Evolutionary conservation across 2,888 invertebrate genomes (phyloP).

Genomic region (Drosophila melanocephala): DNA sequence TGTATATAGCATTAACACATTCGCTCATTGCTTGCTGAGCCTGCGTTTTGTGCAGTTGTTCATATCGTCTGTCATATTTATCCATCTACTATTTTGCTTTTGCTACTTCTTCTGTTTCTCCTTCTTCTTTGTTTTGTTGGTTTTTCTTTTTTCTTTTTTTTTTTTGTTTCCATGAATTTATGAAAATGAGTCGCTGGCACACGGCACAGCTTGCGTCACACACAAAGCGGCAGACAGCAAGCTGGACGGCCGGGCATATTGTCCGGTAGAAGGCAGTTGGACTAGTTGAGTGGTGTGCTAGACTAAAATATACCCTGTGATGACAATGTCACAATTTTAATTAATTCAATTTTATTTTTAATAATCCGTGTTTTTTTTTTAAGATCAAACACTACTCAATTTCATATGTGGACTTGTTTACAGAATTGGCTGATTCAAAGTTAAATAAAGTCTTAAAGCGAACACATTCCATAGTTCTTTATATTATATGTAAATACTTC

Average conservation of each 20-base stretch:
- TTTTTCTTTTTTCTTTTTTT: conserved; percentile 1
- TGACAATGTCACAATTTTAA: not conserved
- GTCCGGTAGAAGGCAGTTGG: conserved; percentile 23
- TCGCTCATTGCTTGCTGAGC: conserved; percentile 65
- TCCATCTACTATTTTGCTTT: conserved; percentile 48
- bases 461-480: not conserved
- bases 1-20: conserved; percentile 76
- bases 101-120: conserved; percentile 20
- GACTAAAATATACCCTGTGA: conserved; percentile 13
- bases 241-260: conserved; percentile 21
- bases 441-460: not conserved
- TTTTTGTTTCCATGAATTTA: conserved; percentile 68
- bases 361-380: not conserved
- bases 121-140: not conserved
- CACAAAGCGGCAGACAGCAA: conserved; percentile 41
- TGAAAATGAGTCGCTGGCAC: conserved; percentile 73
- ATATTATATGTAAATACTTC: not conserved
- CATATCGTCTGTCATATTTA: conserved; percentile 68
- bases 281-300: not conserved
- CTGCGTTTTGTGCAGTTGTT: conserved; percentile 74
- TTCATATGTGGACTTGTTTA: not conserved
- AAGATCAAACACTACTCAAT: not conserved
- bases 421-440: not conserved
- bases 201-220: conserved; percentile 59
- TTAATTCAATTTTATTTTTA: not conserved